phyloP scores from a whole-genome alignment of 1,140 invertebrate species.

The Drosophila kikkawai region DNA sequence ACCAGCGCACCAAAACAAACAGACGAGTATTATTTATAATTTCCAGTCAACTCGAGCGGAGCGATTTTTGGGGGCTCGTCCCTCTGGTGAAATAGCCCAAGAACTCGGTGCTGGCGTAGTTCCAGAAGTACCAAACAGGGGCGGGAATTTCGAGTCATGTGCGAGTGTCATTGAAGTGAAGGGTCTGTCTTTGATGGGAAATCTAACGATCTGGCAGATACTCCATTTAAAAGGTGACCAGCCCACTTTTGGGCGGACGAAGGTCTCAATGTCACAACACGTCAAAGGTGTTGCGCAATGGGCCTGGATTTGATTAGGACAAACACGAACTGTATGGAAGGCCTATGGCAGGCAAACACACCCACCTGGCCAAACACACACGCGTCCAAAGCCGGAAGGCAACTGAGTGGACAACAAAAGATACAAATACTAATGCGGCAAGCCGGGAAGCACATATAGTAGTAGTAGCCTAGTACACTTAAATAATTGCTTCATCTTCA shows the following conservation, averaged over 20 bases:
- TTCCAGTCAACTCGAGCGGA: slow-evolving; percentile 35
- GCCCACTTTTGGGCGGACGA: slow-evolving; percentile 41
- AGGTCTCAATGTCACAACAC: slow-evolving; percentile 59
- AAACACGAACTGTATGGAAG: slow-evolving; percentile 8
- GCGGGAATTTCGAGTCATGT: slow-evolving; percentile 9
- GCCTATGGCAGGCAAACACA: slow-evolving; percentile 28
- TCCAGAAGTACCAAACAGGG: slow-evolving; percentile 14
- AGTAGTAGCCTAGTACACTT: slow-evolving; percentile 25
- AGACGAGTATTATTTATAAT: slow-evolving; percentile 53
- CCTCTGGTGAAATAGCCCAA: slow-evolving; percentile 70
- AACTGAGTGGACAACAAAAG: slow-evolving; percentile 46
- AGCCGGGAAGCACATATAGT: neutral
- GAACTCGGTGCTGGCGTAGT: slow-evolving; percentile 19
- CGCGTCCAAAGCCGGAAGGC: slow-evolving; percentile 43
- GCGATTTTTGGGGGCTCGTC: slow-evolving; percentile 72
- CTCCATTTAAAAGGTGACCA: slow-evolving; percentile 10
- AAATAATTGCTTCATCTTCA: slow-evolving; percentile 65
- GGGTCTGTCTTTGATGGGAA: slow-evolving; percentile 7
- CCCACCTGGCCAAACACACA: slow-evolving; percentile 31
- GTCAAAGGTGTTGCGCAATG: slow-evolving; percentile 37
- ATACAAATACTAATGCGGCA: neutral
- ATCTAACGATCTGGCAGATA: slow-evolving; percentile 14
- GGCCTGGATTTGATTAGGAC: slow-evolving; percentile 28
- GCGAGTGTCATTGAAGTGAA: slow-evolving; percentile 33
- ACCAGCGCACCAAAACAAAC: slow-evolving; percentile 38